Evolutionary conservation across 2,888 invertebrate genomes (phyloP).

Genomic region (Caenorhabditis zanzibari): DNA sequence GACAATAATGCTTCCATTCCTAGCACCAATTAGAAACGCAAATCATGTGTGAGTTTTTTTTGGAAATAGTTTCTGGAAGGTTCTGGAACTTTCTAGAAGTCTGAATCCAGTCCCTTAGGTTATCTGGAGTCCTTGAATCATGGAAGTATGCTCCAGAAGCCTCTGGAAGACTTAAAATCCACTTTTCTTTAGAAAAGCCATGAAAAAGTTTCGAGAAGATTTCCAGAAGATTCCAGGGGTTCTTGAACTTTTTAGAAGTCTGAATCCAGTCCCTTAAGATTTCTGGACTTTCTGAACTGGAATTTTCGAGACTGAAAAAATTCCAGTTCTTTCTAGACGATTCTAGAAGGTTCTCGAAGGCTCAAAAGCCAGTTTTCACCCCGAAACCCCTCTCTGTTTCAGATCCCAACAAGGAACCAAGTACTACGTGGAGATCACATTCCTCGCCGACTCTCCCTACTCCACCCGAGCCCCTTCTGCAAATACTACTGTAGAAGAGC

Average conservation of each 20-base stretch:
- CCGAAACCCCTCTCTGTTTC: background rate
- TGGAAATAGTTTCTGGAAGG: too few relatives aligned
- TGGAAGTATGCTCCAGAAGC: too few relatives aligned
- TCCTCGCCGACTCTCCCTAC: constrained; percentile 57
- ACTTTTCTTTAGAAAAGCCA: background rate
- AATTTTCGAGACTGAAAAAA: background rate
- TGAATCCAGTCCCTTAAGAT: too few relatives aligned
- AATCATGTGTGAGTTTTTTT: constrained; percentile 58
- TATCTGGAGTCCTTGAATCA: too few relatives aligned
- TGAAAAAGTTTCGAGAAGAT: background rate
- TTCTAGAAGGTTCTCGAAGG: background rate
- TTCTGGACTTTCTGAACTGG: background rate
- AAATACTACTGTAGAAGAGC: background rate
- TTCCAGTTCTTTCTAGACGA: background rate
- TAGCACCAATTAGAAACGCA: constrained; percentile 65
- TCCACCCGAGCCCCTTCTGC: constrained; percentile 37
- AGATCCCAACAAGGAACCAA: constrained; percentile 53
- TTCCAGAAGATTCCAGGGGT: background rate
- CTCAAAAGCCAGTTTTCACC: background rate
- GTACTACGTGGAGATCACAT: constrained; percentile 53
- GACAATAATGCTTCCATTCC: constrained; percentile 72
- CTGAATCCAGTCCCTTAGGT: too few relatives aligned
- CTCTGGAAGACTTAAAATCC: too few relatives aligned
- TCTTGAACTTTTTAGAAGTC: too few relatives aligned
- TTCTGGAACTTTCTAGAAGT: too few relatives aligned